These are phyloP conservation scores for Choloepus didactylus DNA, from an alignment of 2,797 vertebrate genomes.

Conservation along the genomic window DNA sequence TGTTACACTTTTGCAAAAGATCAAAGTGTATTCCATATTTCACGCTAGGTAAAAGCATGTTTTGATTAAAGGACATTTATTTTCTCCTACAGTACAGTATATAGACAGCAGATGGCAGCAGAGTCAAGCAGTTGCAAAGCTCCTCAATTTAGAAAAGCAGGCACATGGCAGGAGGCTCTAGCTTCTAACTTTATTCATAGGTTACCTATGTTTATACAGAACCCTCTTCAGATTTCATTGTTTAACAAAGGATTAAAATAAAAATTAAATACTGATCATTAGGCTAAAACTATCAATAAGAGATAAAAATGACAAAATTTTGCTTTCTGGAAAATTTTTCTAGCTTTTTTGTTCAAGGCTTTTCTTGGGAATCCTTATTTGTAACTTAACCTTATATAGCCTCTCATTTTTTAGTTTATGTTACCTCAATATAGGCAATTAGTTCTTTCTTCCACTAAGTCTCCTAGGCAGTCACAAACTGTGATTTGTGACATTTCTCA, in stretches of 20 bases:
- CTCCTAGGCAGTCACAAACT: not conserved
- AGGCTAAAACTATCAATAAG: not conserved
- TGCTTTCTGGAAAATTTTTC: not conserved
- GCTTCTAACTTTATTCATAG: not conserved
- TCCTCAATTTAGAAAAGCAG: not conserved
- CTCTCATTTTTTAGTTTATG: not conserved
- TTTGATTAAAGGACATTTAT: not conserved
- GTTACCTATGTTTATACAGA: not conserved
- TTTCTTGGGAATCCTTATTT: not conserved
- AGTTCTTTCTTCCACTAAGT: not conserved
- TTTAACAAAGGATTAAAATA: not conserved
- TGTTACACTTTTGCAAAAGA: not conserved
- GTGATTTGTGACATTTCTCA: not conserved
- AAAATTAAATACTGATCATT: not conserved
- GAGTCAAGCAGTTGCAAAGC: not conserved
- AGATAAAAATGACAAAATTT: not conserved
- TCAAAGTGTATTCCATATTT: not conserved
- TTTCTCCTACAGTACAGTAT: not conserved
- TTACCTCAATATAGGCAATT: not conserved
- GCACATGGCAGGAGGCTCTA: not conserved
- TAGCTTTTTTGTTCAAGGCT: not conserved
- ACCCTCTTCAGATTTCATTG: not conserved
- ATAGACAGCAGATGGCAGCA: not conserved
- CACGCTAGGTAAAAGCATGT: not conserved
- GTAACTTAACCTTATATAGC: not conserved